Percentiles rank a stretch among this genome's conserved stretches.
Conservation (phyloP, 2,888 invertebrate species). For the Nesidiocoris tenuis region DNA sequence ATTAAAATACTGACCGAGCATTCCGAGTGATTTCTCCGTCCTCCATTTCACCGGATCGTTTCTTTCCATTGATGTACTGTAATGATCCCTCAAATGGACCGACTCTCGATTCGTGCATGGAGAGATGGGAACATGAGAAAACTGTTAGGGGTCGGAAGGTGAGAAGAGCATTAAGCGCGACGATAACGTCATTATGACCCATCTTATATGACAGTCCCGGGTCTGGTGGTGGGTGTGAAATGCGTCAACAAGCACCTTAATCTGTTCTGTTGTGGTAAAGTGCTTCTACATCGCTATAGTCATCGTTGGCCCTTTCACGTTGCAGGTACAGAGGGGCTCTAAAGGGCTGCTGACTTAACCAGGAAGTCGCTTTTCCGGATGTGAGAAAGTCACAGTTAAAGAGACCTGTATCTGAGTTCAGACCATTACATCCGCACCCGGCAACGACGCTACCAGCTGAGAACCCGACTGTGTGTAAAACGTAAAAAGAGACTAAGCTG, state of each 20-base stretch:
- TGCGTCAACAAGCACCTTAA: background rate
- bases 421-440: slow-evolving; percentile 17
- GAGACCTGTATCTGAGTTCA: slow-evolving; percentile 18
- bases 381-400: background rate
- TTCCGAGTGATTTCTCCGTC: too few species aligned
- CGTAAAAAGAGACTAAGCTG: background rate
- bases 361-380: background rate
- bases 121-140: background rate
- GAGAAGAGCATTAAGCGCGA: background rate
- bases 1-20: too few species aligned
- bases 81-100: too few species aligned
- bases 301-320: too few species aligned
- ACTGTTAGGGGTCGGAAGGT: background rate
- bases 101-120: too few species aligned
- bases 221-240: background rate
- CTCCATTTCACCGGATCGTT: too few species aligned
- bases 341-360: background rate
- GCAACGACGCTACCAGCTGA: background rate
- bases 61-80: too few species aligned
- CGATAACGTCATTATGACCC: background rate
- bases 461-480: background rate
- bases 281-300: too few species aligned
- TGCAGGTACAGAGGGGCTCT: too few species aligned
- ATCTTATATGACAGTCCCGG: background rate
- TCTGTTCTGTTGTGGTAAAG: background rate